These are phyloP conservation scores for Pelobates fuscus DNA, from an alignment of 2,113 vertebrate species.

Conservation along the genomic window DNA sequence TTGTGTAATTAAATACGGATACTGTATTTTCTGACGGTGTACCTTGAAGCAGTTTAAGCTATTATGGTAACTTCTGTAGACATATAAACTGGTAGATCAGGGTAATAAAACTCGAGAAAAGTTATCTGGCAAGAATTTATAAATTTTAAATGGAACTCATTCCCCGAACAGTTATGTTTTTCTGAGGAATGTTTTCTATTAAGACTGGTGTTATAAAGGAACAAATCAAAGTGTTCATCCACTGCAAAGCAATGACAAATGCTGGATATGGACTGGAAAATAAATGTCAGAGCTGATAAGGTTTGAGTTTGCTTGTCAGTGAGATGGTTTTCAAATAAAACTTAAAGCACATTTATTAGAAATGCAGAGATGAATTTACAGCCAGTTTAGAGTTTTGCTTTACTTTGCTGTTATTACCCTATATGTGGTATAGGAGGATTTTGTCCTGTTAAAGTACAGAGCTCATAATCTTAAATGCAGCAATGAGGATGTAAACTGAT, in stretches of 20 bases:
- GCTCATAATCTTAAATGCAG: no score
- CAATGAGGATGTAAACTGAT: no score
- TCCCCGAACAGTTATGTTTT: slow-evolving; percentile 34
- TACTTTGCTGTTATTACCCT: not conserved
- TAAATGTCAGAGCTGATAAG: slow-evolving; percentile 25
- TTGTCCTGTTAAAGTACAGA: no score
- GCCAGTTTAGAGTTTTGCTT: not conserved
- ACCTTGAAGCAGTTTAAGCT: slow-evolving; percentile 45
- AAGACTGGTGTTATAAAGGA: slow-evolving; percentile 37
- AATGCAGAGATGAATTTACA: not conserved
- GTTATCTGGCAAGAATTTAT: slow-evolving; percentile 46
- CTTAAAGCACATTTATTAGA: not conserved
- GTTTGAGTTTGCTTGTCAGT: not conserved
- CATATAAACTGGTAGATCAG: slow-evolving; percentile 33
- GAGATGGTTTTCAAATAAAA: slow-evolving; percentile 12
- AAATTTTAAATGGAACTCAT: slow-evolving; percentile 40
- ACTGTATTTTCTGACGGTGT: slow-evolving; percentile 17
- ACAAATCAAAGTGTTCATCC: slow-evolving; percentile 28
- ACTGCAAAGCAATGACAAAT: slow-evolving; percentile 24
- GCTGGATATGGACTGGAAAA: slow-evolving; percentile 2
- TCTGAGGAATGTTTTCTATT: slow-evolving; percentile 44
- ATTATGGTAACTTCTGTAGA: slow-evolving; percentile 40
- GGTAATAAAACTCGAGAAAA: slow-evolving; percentile 47
- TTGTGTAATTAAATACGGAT: slow-evolving; percentile 49
- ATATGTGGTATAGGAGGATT: not conserved